A percentile compares a stretch with the other conserved stretches of the same genome.
phyloP scores from a whole-genome alignment of 2,797 vertebrate species.

The Sebastes vulpes region DNA sequence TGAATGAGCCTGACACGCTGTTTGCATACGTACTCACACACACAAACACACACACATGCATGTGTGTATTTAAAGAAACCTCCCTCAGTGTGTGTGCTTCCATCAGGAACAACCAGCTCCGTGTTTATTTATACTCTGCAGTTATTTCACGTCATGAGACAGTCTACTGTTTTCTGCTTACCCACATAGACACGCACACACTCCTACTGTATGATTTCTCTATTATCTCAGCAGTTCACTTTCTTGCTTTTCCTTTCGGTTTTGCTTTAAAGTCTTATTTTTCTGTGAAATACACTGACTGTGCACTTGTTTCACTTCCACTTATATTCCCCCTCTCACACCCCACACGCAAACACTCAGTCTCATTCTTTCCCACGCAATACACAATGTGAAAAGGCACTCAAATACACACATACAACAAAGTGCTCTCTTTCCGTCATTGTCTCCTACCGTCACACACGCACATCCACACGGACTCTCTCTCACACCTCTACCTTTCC shows the following conservation, averaged over 20 bases:
- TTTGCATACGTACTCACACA: not conserved
- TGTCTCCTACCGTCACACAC: not conserved
- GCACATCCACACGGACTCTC: not conserved
- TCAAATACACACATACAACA: not conserved
- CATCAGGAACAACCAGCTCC: not conserved
- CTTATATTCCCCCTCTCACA: not conserved
- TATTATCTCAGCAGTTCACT: slow-evolving; percentile 5
- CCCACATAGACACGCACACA: not conserved
- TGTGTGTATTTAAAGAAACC: not conserved
- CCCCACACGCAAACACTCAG: not conserved
- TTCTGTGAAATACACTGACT: not conserved
- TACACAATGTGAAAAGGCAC: not conserved
- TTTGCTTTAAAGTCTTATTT: not conserved
- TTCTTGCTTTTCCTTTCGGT: slow-evolving; percentile 3
- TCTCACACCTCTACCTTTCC: not conserved
- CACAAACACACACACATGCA: not conserved
- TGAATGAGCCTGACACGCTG: slow-evolving; percentile 32
- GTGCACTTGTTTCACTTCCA: slow-evolving; percentile 11
- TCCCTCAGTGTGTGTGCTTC: not conserved
- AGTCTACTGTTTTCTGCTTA: not conserved
- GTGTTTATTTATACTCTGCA: not conserved
- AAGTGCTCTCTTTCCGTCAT: not conserved
- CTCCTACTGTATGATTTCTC: not conserved
- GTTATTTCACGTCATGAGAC: not conserved
- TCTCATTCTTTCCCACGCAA: not conserved